Conservation (phyloP, 2,888 invertebrate genomes). For the Liodrosophila aerea region DNA sequence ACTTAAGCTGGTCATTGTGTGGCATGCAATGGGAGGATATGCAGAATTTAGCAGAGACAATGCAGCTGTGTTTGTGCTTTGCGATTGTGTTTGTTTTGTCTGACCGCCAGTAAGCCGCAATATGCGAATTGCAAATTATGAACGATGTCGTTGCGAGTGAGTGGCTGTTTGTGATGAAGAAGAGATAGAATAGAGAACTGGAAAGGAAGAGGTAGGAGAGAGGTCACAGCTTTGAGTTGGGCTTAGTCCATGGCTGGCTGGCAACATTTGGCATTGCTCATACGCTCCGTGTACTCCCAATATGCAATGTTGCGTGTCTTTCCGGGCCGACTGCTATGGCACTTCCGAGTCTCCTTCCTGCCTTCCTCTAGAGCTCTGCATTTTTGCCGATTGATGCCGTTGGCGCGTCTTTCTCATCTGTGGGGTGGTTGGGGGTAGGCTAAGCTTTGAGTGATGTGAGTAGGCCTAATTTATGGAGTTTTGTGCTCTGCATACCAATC, state of each 20-base stretch:
- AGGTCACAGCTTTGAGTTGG: slow-evolving; percentile 6
- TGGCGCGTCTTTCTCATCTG: slow-evolving; percentile 55
- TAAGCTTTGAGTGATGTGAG: slow-evolving; percentile 48
- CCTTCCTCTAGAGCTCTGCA: slow-evolving; percentile 31
- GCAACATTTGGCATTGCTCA: slow-evolving; percentile 66
- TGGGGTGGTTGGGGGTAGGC: slow-evolving; percentile 24
- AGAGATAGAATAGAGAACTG: not conserved
- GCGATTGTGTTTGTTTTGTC: slow-evolving; percentile 32
- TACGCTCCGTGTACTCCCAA: slow-evolving; percentile 69
- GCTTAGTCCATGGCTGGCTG: slow-evolving; percentile 26
- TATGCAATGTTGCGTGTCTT: slow-evolving; percentile 75
- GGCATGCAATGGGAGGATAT: slow-evolving; percentile 45
- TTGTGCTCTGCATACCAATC: slow-evolving; percentile 47
- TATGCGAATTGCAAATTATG: slow-evolving; percentile 69
- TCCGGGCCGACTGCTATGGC: slow-evolving; percentile 48
- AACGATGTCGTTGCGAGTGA: slow-evolving; percentile 61
- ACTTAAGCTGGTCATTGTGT: slow-evolving; percentile 37
- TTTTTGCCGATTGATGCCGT: slow-evolving; percentile 69
- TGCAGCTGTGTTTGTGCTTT: slow-evolving; percentile 22
- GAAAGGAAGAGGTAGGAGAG: not conserved
- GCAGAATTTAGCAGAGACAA: slow-evolving; percentile 54
- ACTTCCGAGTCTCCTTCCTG: slow-evolving; percentile 38
- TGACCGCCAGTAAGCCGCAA: slow-evolving; percentile 48
- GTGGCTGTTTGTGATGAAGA: slow-evolving; percentile 2
- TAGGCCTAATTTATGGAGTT: slow-evolving; percentile 56